phyloP scores from a whole-genome alignment of 2,113 vertebrate genomes.

The Urocolius indicus region DNA sequence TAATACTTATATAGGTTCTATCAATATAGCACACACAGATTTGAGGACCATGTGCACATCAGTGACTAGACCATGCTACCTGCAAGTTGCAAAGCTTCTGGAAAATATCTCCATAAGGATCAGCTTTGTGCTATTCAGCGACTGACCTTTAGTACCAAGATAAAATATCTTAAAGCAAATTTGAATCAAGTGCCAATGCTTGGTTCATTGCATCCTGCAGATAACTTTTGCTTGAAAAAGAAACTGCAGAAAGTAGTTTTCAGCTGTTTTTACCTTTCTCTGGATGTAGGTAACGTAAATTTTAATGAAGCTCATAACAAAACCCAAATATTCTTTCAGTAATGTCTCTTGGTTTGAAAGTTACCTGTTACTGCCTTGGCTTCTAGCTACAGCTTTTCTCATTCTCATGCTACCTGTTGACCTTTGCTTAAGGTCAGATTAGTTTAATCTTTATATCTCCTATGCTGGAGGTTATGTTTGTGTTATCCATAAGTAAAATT shows the following conservation, averaged over 20 bases:
- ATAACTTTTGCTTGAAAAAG: background rate
- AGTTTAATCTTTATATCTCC: background rate
- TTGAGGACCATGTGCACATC: background rate
- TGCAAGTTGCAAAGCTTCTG: background rate
- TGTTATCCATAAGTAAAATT: constrained; percentile 6
- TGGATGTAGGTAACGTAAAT: background rate
- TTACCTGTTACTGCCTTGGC: background rate
- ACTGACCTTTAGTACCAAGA: background rate
- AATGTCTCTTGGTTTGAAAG: background rate
- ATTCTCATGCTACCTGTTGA: background rate
- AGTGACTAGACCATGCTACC: background rate
- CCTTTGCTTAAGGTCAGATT: background rate
- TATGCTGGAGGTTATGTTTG: constrained; percentile 14
- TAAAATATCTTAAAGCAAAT: background rate
- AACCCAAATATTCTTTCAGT: background rate
- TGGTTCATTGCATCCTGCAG: background rate
- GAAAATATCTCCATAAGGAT: background rate
- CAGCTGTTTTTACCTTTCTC: background rate
- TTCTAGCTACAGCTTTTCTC: background rate
- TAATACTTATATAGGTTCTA: background rate
- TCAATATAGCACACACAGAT: background rate
- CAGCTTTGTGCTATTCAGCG: background rate
- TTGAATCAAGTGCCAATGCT: background rate
- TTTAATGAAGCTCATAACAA: constrained; percentile 3
- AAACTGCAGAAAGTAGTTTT: background rate